Evolutionary conservation across 2,888 invertebrate species (phyloP).

Genomic region (Cryptocephalus moraei): DNA sequence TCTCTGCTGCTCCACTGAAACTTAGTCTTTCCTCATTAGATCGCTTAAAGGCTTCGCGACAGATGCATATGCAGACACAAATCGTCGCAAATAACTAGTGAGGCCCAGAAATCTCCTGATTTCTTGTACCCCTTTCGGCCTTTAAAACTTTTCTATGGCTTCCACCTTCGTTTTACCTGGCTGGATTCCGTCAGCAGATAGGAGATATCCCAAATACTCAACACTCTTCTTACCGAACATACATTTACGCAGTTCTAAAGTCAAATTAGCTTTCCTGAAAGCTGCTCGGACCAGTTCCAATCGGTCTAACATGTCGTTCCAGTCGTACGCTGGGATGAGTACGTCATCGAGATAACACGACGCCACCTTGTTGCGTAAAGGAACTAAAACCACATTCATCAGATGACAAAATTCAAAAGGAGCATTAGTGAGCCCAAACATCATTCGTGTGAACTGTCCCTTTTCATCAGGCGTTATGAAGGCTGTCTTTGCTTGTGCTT

Average conservation of each 20-base stretch:
- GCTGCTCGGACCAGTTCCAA: slow-evolving; percentile 13
- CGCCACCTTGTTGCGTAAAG: slow-evolving; percentile 2
- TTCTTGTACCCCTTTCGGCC: slow-evolving; percentile 7
- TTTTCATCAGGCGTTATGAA: slow-evolving; percentile 24
- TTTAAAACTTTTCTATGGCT: slow-evolving; percentile 8
- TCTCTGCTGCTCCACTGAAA: too few species aligned
- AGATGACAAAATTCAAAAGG: slow-evolving; percentile 19
- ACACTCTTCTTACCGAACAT: slow-evolving; percentile 15
- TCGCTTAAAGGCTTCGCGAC: too few species aligned
- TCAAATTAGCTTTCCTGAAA: slow-evolving; percentile 18
- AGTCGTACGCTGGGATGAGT: slow-evolving; percentile 3
- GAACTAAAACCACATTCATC: slow-evolving; percentile 6
- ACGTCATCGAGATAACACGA: slow-evolving; percentile 6
- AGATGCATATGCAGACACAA: too few species aligned
- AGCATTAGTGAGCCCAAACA: slow-evolving; percentile 22
- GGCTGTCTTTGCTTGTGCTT: slow-evolving; percentile 19
- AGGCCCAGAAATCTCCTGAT: slow-evolving; percentile 15
- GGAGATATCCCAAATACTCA: slow-evolving; percentile 8
- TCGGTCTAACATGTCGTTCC: slow-evolving; percentile 3
- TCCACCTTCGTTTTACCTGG: slow-evolving; percentile 7
- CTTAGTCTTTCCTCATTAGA: too few species aligned
- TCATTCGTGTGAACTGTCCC: slow-evolving; percentile 20
- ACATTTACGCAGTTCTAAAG: slow-evolving; percentile 26
- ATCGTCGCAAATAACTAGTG: slow-evolving; percentile 13
- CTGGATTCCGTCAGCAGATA: slow-evolving; percentile 4